Evolutionary conservation across 2,888 invertebrate species (phyloP), one percentile per base, ranked within the genome.

Genomic region (Eristalinus sepulchralis): DNA sequence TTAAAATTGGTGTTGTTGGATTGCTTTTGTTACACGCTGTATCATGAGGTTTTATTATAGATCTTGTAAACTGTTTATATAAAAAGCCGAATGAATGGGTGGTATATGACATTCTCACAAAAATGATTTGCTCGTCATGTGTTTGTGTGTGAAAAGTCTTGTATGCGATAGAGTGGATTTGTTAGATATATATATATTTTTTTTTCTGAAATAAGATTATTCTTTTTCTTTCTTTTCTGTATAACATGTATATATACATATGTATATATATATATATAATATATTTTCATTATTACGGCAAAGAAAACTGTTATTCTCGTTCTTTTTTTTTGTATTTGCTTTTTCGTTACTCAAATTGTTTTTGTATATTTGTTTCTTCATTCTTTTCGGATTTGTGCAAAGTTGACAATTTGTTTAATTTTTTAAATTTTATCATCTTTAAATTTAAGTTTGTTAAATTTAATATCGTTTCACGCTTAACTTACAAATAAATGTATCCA

Each of bases 171-270:
- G 64, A 53, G 36, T 55, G 78, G 75, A 34, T 71, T 63, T 39
- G 27, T 55, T 72, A 60, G 39, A 78, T 83, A 78, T 82, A 81
- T 63, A 76, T 75, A 60, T 76, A 70, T 73, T 20, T 64, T 68
- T 59, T 79, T 63, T 27, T 59, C 70, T 73, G 63, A 77, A 86
- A 64, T 72, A 76, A 70, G 39, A 20, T 76, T 76, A 59, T 66
- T 57, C 4, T 57, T 5, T 22, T 24, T n/a, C 17, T 66, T 81
- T 66, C 57, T 24, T 80, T 76, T 71, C 39, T 60, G 90, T 90
- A 91, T 90, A 90, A 66, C 75, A 59, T 80, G 64, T 88, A 85
- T 89, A 82, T 84, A 77, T 88, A 80, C 84, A 82, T 88, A 85
- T 89, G 89, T 84, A 86, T 88, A 76, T 85, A 82, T 88, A 85